Base-by-base conservation (phyloP, 92 coral and sea anemone species). In the Zoanthus solanderi region DNA sequence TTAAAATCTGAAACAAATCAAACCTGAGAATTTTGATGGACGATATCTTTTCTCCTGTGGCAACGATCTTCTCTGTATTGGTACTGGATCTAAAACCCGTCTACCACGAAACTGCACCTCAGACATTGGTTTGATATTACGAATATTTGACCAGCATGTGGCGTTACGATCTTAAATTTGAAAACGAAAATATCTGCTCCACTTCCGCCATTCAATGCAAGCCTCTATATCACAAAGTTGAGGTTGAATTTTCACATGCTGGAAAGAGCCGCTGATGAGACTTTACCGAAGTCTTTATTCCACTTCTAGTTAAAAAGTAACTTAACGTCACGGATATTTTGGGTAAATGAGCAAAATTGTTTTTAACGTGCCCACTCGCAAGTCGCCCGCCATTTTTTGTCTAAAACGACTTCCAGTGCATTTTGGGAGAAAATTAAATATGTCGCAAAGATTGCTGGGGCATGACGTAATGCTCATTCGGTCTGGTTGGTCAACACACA, bases 71-170 rank as follows among this genome's bases (percentile, higher is more conserved):
- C 90, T 90, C 77, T 92, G 95, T 61, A 94, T 82, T 2, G 97
- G 94, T 13, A 92, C 87, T 72, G 97, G 95, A 90, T 94, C 97
- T 14, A 88, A 89, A 30, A 92, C 79, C 72, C 97, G 97, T 53
- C 97, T 90, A 76, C 93, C 97, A 87, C 97, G 97, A 91, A 94
- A 92, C 66, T 73, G 69, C 50, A 88, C 85, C 75, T 89, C 79
- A 17, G 96, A 94, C 85, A 81, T 81, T 28, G 17, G 56, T 28
- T 60, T 14, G 75, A 46, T 45, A 81, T 61, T 81, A 81, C 12
- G 9, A 7, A 18, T 63, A 58, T 45, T 13, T 30, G 18, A 56
- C 53, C 61, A 18, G 15, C 57, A 48, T 77, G 32, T 61, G 74
- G 44, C 61, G 58, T 60, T 79, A 79, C 72, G 45, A 60, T 37